A percentile compares a stretch with the other conserved stretches of the same genome.
Evolutionary conservation across 2,113 vertebrate genomes (phyloP).

Genomic region (Alethe castanea): DNA sequence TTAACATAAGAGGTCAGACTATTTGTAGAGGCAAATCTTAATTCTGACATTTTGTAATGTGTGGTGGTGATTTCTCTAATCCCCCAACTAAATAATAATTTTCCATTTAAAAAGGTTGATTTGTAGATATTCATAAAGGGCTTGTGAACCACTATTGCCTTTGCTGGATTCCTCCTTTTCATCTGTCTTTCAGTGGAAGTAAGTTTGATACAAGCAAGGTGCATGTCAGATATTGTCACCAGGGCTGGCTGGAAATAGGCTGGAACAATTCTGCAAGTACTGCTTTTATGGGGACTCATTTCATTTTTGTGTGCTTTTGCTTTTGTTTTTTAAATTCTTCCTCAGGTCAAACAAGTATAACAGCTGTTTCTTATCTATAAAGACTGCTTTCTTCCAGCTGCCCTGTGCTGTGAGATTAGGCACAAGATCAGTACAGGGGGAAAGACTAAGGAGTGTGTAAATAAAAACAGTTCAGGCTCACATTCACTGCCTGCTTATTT

Average conservation of each 20-base stretch:
- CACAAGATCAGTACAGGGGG: not conserved
- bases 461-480: not conserved
- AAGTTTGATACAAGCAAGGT: not conserved
- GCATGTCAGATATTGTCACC: not conserved
- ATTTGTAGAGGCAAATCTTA: not conserved
- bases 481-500: not conserved
- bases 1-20: not conserved
- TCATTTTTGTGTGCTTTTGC: not conserved
- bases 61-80: not conserved
- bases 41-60: not conserved
- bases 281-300: not conserved
- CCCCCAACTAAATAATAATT: not conserved
- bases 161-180: not conserved
- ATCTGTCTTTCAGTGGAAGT: not conserved
- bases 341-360: not conserved
- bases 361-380: slow-evolving; percentile 17
- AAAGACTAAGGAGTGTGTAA: not conserved
- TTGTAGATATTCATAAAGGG: not conserved
- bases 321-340: slow-evolving; percentile 16
- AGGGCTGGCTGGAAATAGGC: not conserved
- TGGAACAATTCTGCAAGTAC: not conserved
- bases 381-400: not conserved
- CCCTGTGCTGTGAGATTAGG: not conserved
- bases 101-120: not conserved
- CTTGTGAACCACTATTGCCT: not conserved